These are phyloP conservation scores for Oncopodura yosiiana DNA, from an alignment of 1,140 invertebrate genomes.

Conservation along the genomic window DNA sequence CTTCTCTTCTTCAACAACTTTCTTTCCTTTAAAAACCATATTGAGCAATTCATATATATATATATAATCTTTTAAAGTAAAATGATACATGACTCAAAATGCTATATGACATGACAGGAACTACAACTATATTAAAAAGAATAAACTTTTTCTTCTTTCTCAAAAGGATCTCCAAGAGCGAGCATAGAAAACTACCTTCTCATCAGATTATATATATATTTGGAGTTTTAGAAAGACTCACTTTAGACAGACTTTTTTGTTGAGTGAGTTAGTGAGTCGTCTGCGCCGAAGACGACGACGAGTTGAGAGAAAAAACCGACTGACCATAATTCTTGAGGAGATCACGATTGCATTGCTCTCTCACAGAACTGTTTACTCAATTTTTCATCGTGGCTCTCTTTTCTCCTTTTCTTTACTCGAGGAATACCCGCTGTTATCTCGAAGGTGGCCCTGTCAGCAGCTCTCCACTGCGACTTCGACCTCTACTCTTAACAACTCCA, in stretches of 20 bases:
- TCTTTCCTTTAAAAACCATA: too few species aligned
- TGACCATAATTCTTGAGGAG: constrained; percentile 29
- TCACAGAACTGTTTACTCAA: constrained; percentile 31
- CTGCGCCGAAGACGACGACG: neutral
- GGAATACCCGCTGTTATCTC: constrained; percentile 34
- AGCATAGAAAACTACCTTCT: too few species aligned
- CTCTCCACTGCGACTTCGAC: constrained; percentile 19
- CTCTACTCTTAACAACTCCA: constrained; percentile 15
- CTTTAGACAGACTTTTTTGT: constrained; percentile 3
- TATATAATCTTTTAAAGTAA: too few species aligned
- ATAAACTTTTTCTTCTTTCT: too few species aligned
- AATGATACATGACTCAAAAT: too few species aligned
- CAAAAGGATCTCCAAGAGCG: too few species aligned
- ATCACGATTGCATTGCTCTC: constrained; percentile 29
- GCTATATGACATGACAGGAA: too few species aligned
- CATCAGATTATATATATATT: too few species aligned
- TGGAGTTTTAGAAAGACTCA: too few species aligned
- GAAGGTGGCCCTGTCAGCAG: constrained; percentile 36
- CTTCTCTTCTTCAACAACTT: too few species aligned
- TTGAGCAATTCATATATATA: too few species aligned
- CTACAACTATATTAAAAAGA: too few species aligned
- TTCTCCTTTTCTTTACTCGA: constrained; percentile 22
- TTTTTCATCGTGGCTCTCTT: constrained; percentile 34
- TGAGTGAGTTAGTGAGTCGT: neutral
- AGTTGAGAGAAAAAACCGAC: neutral